Base-by-base conservation (phyloP, 2,797 vertebrate species). In the Hyperoplus lanceolatus region DNA sequence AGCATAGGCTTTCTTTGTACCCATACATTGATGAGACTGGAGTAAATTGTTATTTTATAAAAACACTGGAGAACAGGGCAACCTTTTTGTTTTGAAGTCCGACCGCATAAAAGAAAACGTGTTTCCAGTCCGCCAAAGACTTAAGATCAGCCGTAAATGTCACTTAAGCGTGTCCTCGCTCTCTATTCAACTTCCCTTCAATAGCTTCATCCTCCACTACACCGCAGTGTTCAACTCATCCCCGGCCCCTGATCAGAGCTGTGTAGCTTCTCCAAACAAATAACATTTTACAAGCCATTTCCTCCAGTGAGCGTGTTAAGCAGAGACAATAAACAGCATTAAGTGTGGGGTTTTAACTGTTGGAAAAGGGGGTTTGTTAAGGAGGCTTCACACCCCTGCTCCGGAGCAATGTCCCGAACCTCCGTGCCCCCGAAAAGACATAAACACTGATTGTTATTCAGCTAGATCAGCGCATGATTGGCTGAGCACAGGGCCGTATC, bases 371-470 rank as follows among this genome's bases (percentile, higher is more conserved):
- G 51, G 71, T 84, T 58, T 29, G 29, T 29, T 29, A 29, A 29
- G 61, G 62, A 58, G 80, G 71, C 80, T 85, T 85, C 38, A 36
- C 82, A 64, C 67, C 79, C 78, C 68, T 2, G 43, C 71, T 79
- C 53, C 2, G 13, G 82, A 73, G 76, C 81, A 64, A n/a, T 2
- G 69, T 74, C 84, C 82, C 65, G 16, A 2, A 70, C 81, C 80
- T 58, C 65, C n/a, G 50, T 12, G 71, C 73, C 73, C 70, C 67
- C 59, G 73, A 29, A 42, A 81, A 77, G 79, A 89, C 84, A 81
- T 91, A 91, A 93, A 93, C 89, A 87, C 87, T 77, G 85, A 75
- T 93, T 92, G 91, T 93, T 92, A 94, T 93, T 93, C 92, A 90
- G 84, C 77, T 70, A 89, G 85, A 91, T 87, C 87, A 1, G 84